Conservation (phyloP, 1,140 invertebrate species). For the Cheumatopsyche charites region DNA sequence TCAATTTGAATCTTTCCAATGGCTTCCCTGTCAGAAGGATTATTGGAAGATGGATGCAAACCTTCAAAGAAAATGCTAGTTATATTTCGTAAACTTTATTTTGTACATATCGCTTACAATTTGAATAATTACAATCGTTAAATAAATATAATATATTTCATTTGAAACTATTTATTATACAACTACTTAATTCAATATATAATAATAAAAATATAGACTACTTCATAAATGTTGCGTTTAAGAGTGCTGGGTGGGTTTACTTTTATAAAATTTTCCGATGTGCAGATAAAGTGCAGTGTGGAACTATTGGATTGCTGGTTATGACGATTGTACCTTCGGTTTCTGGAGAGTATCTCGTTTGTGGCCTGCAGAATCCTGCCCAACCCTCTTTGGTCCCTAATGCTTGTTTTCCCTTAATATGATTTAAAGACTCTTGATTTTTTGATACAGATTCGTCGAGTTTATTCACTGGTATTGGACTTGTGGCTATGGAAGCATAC, state of each 20-base stretch:
- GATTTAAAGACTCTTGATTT: conserved; percentile 23
- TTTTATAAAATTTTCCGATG: conserved; percentile 44
- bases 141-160: conserved; percentile 29
- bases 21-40: conserved; percentile 48
- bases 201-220: conserved; percentile 26
- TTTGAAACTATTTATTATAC: neutral
- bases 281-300: conserved; percentile 47
- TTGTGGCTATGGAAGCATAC: conserved; percentile 45
- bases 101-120: conserved; percentile 20
- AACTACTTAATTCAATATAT: conserved; percentile 9
- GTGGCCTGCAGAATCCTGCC: conserved; percentile 47
- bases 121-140: conserved; percentile 4
- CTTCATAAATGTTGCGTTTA: conserved; percentile 23
- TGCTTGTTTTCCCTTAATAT: conserved; percentile 46
- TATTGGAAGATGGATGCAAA: conserved; percentile 49
- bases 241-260: conserved; percentile 45
- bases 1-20: conserved; percentile 41
- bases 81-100: conserved; percentile 46
- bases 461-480: conserved; percentile 39
- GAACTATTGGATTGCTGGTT: conserved; percentile 40
- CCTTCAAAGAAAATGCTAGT: conserved; percentile 47
- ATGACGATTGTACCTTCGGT: conserved; percentile 48
- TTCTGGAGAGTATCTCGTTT: conserved; percentile 45
- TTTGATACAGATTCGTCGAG: neutral
- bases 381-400: conserved; percentile 50